Percentiles rank a stretch among this genome's conserved stretches.
These are phyloP conservation scores for Chloroceryle aenea DNA, from an alignment of 2,113 vertebrate species.

Conservation along the genomic window DNA sequence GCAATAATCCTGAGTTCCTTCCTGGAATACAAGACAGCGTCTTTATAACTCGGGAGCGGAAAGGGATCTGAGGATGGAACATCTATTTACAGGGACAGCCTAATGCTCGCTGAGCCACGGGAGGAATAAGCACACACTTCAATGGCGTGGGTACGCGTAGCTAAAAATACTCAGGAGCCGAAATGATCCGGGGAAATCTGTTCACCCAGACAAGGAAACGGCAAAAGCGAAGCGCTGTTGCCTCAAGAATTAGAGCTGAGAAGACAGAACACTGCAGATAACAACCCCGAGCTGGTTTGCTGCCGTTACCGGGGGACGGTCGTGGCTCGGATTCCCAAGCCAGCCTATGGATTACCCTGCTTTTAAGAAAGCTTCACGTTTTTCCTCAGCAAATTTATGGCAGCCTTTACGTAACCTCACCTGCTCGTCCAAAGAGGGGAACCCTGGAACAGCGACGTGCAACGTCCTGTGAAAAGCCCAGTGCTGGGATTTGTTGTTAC, in stretches of 20 bases:
- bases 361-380: not conserved
- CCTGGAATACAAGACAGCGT: slow-evolving; percentile 79
- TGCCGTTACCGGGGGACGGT: not conserved
- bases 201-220: not conserved
- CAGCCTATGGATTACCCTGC: not conserved
- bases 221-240: not conserved
- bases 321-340: not conserved
- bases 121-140: not conserved
- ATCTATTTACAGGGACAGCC: slow-evolving; percentile 36
- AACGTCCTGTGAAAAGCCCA: not conserved
- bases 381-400: not conserved
- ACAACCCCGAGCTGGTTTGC: not conserved
- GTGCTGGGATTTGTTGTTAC: too few relatives aligned
- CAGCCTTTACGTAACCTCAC: not conserved
- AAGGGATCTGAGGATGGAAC: slow-evolving; percentile 46
- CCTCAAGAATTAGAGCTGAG: not conserved
- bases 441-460: not conserved
- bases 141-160: not conserved
- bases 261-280: not conserved
- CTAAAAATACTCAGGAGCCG: slow-evolving; percentile 23
- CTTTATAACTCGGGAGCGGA: slow-evolving; percentile 70
- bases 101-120: not conserved
- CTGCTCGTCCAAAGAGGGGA: not conserved
- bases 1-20: slow-evolving; percentile 79
- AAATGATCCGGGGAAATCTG: not conserved